These are phyloP conservation scores for Pterostichus niger DNA, from an alignment of 2,888 invertebrate genomes.

Conservation along the genomic window DNA sequence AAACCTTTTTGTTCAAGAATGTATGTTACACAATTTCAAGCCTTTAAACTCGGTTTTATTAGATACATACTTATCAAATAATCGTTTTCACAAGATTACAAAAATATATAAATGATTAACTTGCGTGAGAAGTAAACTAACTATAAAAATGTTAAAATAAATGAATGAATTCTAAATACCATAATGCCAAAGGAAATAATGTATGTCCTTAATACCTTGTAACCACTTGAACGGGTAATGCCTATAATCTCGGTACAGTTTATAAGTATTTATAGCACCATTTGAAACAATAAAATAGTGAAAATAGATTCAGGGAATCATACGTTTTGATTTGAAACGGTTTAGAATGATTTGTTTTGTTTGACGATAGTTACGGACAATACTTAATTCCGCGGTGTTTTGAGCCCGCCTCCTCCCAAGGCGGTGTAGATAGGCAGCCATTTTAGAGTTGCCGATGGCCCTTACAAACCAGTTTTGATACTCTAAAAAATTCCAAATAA, in stretches of 20 bases:
- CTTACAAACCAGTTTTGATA: conserved; percentile 63
- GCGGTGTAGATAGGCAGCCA: conserved; percentile 66
- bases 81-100: too few relatives aligned
- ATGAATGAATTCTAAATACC: too few relatives aligned
- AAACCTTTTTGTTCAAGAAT: too few relatives aligned
- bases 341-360: conserved; percentile 20
- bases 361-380: conserved; percentile 35
- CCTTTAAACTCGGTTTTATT: too few relatives aligned
- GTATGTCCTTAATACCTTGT: neutral
- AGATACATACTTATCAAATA: too few relatives aligned
- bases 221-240: neutral
- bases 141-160: too few relatives aligned
- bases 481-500: conserved; percentile 51
- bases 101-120: too few relatives aligned
- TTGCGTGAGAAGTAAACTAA: too few relatives aligned
- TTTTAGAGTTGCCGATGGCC: conserved; percentile 64
- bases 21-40: too few relatives aligned
- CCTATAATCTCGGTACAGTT: neutral
- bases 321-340: conserved; percentile 4
- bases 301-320: neutral
- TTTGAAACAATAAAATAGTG: conserved; percentile 12
- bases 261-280: conserved; percentile 11
- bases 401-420: conserved; percentile 63
- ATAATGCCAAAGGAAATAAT: conserved; percentile 7
- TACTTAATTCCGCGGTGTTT: conserved; percentile 43